Evolutionary conservation across 2,888 invertebrate genomes (phyloP).

Genomic region (Diaperis boleti): DNA sequence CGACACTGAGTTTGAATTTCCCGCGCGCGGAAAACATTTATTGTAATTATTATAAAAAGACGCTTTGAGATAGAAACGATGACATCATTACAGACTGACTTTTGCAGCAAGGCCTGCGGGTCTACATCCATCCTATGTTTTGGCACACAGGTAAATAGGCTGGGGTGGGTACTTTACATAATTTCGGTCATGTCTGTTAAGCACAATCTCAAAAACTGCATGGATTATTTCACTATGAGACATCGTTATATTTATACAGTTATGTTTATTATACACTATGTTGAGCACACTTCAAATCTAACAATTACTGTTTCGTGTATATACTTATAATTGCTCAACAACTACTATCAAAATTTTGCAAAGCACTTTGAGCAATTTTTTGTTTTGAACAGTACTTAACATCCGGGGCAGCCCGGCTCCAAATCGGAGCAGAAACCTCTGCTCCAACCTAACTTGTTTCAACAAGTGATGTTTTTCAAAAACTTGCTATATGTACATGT

Average conservation of each 20-base stretch:
- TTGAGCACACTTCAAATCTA: constrained; percentile 33
- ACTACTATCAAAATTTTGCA: constrained; percentile 38
- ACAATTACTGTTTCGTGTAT: constrained; percentile 29
- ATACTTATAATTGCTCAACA: constrained; percentile 34
- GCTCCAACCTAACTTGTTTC: neutral
- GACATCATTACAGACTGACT: too few species aligned
- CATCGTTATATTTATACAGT: constrained; percentile 15
- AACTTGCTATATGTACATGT: constrained; percentile 21
- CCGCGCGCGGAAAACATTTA: too few species aligned
- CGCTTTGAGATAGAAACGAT: too few species aligned
- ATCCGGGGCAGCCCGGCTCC: neutral
- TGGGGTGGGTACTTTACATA: constrained; percentile 16
- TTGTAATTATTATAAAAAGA: too few species aligned
- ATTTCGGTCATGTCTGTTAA: constrained; percentile 9
- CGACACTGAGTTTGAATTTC: too few species aligned
- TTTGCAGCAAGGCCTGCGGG: too few species aligned
- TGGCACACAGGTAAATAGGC: constrained; percentile 29
- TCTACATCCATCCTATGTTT: constrained; percentile 23
- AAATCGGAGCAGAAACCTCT: constrained; percentile 3
- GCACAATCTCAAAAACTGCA: constrained; percentile 4
- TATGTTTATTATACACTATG: constrained; percentile 22
- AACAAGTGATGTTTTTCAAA: constrained; percentile 3
- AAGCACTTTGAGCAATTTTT: constrained; percentile 38
- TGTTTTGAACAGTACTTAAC: constrained; percentile 14
- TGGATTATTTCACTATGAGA: constrained; percentile 7